Conservation (phyloP, 1,140 invertebrate species). For the Trachelipus rathkii region DNA sequence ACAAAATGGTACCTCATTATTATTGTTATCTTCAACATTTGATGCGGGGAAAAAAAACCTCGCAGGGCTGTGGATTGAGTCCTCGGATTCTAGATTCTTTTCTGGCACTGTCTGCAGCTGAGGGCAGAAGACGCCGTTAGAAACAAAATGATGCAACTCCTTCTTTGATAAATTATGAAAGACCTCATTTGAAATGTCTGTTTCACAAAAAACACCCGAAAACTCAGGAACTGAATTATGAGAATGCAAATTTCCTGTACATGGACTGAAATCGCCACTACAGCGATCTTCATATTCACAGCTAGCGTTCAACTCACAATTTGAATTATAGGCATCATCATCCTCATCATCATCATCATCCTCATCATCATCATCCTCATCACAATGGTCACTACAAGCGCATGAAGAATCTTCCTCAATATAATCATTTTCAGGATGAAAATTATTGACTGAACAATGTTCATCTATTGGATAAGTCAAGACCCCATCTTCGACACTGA, state of each 20-base stretch:
- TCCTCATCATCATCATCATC: constrained; percentile 24
- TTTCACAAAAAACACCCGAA: too few relatives aligned
- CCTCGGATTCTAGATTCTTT: not conserved
- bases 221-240: too few relatives aligned
- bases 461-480: not conserved
- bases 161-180: not conserved
- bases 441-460: not conserved
- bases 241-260: too few relatives aligned
- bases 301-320: too few relatives aligned
- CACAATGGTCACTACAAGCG: constrained; percentile 33
- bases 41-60: not conserved
- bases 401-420: constrained; percentile 35
- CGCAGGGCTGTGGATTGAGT: not conserved
- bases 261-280: too few relatives aligned
- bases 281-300: too few relatives aligned
- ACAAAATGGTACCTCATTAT: not conserved
- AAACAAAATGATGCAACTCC: not conserved
- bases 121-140: not conserved
- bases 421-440: constrained; percentile 44
- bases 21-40: not conserved
- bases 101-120: not conserved
- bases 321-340: not conserved
- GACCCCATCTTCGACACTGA: not conserved
- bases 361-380: constrained; percentile 16
- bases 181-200: too few relatives aligned